These are phyloP conservation scores for Dermatemys mawii DNA, from an alignment of 2,113 vertebrate genomes.

Conservation along the genomic window DNA sequence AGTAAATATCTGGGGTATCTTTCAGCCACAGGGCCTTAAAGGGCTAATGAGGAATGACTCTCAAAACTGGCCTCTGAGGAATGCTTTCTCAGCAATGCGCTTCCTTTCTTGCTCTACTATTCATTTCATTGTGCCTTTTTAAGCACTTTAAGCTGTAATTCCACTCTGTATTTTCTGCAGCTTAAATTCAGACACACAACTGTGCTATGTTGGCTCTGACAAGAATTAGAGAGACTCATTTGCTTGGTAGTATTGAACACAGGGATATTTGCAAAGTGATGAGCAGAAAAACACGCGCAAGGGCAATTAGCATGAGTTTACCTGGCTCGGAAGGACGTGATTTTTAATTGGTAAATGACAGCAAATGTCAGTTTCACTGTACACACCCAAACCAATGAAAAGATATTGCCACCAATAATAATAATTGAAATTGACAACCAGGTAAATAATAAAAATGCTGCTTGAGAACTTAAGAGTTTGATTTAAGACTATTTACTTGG, in stretches of 20 bases:
- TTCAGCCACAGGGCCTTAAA: background rate
- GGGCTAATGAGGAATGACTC: background rate
- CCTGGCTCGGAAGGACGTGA: background rate
- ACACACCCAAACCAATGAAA: background rate
- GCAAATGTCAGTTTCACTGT: background rate
- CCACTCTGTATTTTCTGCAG: background rate
- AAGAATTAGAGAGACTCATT: background rate
- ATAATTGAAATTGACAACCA: background rate
- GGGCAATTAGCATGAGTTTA: background rate
- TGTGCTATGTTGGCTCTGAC: background rate
- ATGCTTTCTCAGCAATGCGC: background rate
- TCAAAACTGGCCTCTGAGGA: background rate
- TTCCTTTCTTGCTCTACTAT: no score
- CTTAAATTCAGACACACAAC: background rate
- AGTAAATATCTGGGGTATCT: background rate
- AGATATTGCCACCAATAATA: background rate
- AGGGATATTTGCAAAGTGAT: background rate
- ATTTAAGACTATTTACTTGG: background rate
- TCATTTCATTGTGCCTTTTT: background rate
- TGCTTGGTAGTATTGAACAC: background rate
- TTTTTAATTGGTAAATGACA: background rate
- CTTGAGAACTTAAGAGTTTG: background rate
- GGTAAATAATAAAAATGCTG: background rate
- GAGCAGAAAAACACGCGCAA: background rate
- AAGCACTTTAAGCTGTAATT: background rate